Evolutionary conservation across 2,797 vertebrate species (phyloP).

Genomic region (Hafferia zeledoni): DNA sequence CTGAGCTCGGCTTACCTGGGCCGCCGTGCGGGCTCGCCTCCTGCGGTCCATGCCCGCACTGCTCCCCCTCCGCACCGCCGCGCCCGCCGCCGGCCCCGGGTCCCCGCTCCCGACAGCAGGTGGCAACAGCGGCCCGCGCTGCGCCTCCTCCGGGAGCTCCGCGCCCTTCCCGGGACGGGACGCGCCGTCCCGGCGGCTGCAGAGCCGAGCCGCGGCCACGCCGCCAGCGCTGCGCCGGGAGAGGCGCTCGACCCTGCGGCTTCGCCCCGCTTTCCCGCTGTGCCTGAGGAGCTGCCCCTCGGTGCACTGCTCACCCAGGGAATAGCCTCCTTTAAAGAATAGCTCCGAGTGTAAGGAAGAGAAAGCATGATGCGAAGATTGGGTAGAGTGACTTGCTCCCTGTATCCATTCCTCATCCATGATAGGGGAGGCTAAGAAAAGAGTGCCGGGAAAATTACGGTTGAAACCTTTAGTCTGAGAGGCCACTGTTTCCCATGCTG

Average conservation of each 20-base stretch:
- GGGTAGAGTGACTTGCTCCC: not conserved
- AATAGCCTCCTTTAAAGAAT: fast-evolving
- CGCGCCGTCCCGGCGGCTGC: not conserved
- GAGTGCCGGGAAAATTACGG: fast-evolving
- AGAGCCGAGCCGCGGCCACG: not conserved
- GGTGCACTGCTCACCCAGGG: fast-evolving
- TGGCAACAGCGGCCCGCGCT: not conserved
- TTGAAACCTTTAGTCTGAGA: not conserved
- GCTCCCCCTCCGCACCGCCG: not conserved
- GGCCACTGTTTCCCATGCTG: not conserved
- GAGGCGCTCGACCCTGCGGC: fast-evolving
- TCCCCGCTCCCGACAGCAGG: not conserved
- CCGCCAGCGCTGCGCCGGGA: too few relatives aligned
- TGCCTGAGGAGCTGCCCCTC: not conserved
- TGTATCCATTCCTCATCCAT: fast-evolving
- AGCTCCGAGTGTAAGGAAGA: not conserved
- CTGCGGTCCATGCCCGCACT: fast-evolving
- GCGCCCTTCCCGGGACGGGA: not conserved
- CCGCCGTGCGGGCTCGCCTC: fast-evolving
- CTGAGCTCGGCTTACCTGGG: not conserved
- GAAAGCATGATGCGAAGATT: not conserved
- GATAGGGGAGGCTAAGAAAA: not conserved
- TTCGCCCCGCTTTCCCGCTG: not conserved
- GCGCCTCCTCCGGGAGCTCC: not conserved
- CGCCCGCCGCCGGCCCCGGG: not conserved